Evolutionary conservation across 2,797 vertebrate species (phyloP), one percentile per base, ranked within the genome.

Genomic region (Choloepus didactylus): DNA sequence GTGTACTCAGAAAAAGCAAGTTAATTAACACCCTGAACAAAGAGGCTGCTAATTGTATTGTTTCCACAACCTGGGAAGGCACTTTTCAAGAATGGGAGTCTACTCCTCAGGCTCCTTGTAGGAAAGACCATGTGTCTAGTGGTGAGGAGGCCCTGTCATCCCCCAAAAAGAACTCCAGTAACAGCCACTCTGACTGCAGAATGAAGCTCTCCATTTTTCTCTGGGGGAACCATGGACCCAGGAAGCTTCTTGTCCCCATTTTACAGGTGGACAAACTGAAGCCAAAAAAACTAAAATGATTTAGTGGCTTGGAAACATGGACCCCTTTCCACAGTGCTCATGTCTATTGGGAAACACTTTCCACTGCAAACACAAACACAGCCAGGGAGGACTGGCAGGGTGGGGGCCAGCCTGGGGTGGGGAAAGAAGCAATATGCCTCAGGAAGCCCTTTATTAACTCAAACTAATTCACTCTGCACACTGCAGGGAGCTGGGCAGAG

Each of bases 1-100:
- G 98, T 98, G 96, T 94, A 73, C 96, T 97, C 96, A 82, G 96
- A 64, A 94, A 95, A 93, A 8, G 64, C 87, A 93, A 97, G 97
- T 98, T 98, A 98, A 98, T 98, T 98, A 98, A 97, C 97, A 87
- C 94, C 60, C 80, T 95, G 97, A 97, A 97, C 96, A 97, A 98
- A 98, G 96, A 97, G 95, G 91, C 96, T 98, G 95, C 94, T 98
- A 97, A 98, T 98, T 98, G 97, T 94, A 66, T 92, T 96, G 91
- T 97, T 97, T 93, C 97, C 75, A 8, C 38, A 75, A 96, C 3
- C 29, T 90, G 38, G 95, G 70, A 95, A 96, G 94, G 94, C 16
- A 8, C n/a, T 91, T 93, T 90, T 82, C 66, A 91, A 75, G 84
- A 92, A 94, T 51, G 49, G 41, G 73, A 76, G 44, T 54, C 85